phyloP scores from a whole-genome alignment of 2,888 invertebrate species.

The Heteromyza rotundicornis region DNA sequence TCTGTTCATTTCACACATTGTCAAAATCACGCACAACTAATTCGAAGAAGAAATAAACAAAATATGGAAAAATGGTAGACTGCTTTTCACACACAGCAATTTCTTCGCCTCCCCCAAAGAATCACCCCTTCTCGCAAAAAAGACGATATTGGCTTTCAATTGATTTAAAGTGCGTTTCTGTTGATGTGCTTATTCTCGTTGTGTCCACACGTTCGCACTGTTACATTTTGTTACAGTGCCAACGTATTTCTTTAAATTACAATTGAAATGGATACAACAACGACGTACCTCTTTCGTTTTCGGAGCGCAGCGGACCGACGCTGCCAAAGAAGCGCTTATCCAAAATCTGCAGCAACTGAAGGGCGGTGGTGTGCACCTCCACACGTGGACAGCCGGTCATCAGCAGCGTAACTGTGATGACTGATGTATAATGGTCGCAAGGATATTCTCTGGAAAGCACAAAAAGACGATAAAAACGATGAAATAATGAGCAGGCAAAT shows the following conservation, averaged over 20 bases:
- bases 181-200: neutral
- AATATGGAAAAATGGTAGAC: too few relatives aligned
- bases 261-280: slow-evolving; percentile 6
- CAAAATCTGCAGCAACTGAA: slow-evolving; percentile 89
- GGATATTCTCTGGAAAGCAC: slow-evolving; percentile 81
- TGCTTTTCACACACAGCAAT: too few relatives aligned
- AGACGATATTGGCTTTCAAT: too few relatives aligned
- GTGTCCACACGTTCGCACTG: too few relatives aligned
- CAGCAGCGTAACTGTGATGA: slow-evolving; percentile 96
- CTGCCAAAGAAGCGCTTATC: slow-evolving; percentile 95
- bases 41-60: too few relatives aligned
- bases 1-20: too few relatives aligned
- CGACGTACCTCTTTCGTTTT: slow-evolving; percentile 79
- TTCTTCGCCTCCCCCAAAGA: too few relatives aligned
- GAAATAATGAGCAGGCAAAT: neutral
- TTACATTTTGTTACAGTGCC: too few relatives aligned
- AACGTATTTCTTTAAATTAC: too few relatives aligned
- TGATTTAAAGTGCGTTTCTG: too few relatives aligned
- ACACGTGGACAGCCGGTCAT: slow-evolving; percentile 94
- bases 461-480: neutral
- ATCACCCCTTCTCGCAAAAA: too few relatives aligned
- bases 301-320: slow-evolving; percentile 72
- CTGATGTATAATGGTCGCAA: slow-evolving; percentile 96
- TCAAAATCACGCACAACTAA: too few relatives aligned
- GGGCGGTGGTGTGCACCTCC: slow-evolving; percentile 90